phyloP scores from a whole-genome alignment of 1,140 invertebrate species.

The Philaenus spumarius region DNA sequence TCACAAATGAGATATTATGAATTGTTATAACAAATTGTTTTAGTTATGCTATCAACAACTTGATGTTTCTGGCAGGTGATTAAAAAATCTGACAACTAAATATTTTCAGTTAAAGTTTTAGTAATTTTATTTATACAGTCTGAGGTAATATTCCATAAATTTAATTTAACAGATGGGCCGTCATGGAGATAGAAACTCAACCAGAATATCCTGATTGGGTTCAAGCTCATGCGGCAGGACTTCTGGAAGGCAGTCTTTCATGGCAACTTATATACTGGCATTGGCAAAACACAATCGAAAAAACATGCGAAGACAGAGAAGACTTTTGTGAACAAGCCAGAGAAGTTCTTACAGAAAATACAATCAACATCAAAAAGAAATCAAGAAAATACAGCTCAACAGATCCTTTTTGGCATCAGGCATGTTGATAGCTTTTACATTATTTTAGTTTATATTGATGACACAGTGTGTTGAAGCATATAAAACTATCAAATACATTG shows the following conservation, averaged over 20 bases:
- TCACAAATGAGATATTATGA: too few relatives aligned
- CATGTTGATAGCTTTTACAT: slow-evolving; percentile 40
- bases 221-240: slow-evolving; percentile 83
- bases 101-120: too few relatives aligned
- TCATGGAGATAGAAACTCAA: slow-evolving; percentile 71
- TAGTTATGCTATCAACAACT: too few relatives aligned
- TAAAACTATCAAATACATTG: too few relatives aligned
- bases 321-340: slow-evolving; percentile 61
- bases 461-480: too few relatives aligned
- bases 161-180: slow-evolving; percentile 57
- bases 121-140: not conserved
- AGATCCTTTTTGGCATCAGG: slow-evolving; percentile 77
- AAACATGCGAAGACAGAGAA: slow-evolving; percentile 57
- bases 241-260: slow-evolving; percentile 77
- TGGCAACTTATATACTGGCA: slow-evolving; percentile 75
- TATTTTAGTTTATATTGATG: too few relatives aligned
- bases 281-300: slow-evolving; percentile 67
- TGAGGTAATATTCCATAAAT: not conserved
- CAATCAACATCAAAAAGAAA: slow-evolving; percentile 51
- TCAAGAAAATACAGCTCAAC: slow-evolving; percentile 39
- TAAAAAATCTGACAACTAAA: too few relatives aligned
- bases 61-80: too few relatives aligned
- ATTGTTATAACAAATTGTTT: too few relatives aligned
- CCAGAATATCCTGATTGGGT: slow-evolving; percentile 59
- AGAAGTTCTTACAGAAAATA: slow-evolving; percentile 56